Evolutionary conservation across 2,888 invertebrate genomes (phyloP), one percentile per base, ranked within the genome.

Genomic region (Melolontha melolontha): DNA sequence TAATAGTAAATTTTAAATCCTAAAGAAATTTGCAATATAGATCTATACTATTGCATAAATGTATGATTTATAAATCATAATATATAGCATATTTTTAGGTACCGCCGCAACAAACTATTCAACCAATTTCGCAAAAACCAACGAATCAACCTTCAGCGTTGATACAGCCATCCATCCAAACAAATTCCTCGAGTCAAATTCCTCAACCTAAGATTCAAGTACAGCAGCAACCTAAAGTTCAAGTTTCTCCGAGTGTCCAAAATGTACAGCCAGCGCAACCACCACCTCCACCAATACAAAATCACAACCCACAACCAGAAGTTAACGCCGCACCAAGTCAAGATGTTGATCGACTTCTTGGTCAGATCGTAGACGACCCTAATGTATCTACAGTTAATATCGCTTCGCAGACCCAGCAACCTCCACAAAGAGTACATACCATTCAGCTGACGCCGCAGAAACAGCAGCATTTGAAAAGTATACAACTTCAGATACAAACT

Each of bases 401-500:
- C 27, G 14, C 52, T 42, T 6, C 12, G 27, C 17, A 67, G 39
- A 62, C 59, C 1, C 76, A 71, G 64, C 77, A 78, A 78, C 79
- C 80, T 39, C 70, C 75, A 65, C 89, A 90, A 70, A 85, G 89
- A 70, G 89, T 91, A 64, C 91, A 91, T 77, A 91, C 91, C 8
- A 91, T 92, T 72, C 91, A 92, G 76, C 80, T 92, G 55, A 91
- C 91, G 12, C 89, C 90, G 10, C 91, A 91, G 75, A 92, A 91
- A 76, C 92, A 92, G 78, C 81, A 87, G 81, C 84, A 85, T 74
- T 77, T 90, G 70, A 87, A 88, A 76, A 86, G 86, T 67, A 87
- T 91, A 8, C 90, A 91, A 79, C 84, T 88, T 75, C 91, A 92
- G 81, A 91, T 93, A 63, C 89, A 90, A 77, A 86, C 87, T 55